Base-by-base conservation (phyloP, 1,140 invertebrate species). In the Gryllus bimaculatus region DNA sequence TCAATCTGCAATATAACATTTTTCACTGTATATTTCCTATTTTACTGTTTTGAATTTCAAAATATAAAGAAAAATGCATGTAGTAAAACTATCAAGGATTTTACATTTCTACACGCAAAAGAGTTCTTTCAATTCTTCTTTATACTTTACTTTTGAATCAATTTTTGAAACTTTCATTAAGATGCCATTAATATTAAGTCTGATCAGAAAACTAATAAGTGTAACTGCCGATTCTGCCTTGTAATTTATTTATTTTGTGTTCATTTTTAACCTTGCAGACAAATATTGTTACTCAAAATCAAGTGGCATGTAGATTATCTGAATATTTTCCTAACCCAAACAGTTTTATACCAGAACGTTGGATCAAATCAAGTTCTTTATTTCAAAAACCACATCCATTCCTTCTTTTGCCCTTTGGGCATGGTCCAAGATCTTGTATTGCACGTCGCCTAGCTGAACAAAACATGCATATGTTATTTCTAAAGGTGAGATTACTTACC, bases 391-490 rank as follows among this genome's bases (percentile, higher is more conserved):
- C 90, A 74, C 91, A 94, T 87, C 95, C 95, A 0, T 96, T 92
- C 85, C 85, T 94, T 6, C 88, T 93, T 7, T 83, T 97, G 74
- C 96, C 96, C 0, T 98, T 98, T 86, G 95, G 96, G 0, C 93
- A 96, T 85, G 96, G 96, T 0, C 89, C 93, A 39, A 87, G 96
- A 80, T 90, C 93, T 12, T 98, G 96, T 82, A 94, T 97, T 76
- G 96, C 95, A 4, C 88, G 94, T 83, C 88, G 95, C 83, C 87
- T 98, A 75, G 95, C 96, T 8, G 95, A 97, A 83, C 95, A 97
- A 85, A 95, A 95, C 85, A 91, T 97, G 83, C 89, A 92, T 81
- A 88, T 94, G 20, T 87, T 94, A n/a, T 82, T 96, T 8, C 85
- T 96, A 54, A 90, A 91, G 85, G 94, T 95, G 13, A 76, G 76